phyloP scores from a whole-genome alignment of 2,113 vertebrate genomes.

The Dunckerocampus dactyliophorus region DNA sequence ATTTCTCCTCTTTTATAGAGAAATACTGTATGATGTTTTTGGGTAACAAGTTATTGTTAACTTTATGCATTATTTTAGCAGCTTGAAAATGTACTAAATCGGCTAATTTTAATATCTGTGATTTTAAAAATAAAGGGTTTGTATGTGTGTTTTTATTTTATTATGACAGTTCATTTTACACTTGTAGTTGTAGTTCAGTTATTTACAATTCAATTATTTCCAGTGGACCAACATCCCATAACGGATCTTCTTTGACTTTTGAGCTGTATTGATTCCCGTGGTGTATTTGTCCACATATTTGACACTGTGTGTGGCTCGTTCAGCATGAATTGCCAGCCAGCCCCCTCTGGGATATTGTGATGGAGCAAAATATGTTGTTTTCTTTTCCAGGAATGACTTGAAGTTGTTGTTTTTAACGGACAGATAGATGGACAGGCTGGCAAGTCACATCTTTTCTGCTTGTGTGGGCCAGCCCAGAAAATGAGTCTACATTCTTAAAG shows the following conservation, averaged over 20 bases:
- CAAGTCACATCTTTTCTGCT: conserved; percentile 11
- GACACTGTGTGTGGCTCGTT: conserved; percentile 35
- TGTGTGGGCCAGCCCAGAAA: conserved; percentile 20
- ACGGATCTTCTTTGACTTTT: no score
- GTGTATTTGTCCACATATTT: conserved; percentile 6
- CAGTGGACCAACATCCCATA: no score
- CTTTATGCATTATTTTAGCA: no score
- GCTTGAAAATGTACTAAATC: no score
- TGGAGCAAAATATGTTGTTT: neutral
- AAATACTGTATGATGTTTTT: no score
- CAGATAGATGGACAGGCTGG: conserved; percentile 19
- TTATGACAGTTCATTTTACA: conserved; percentile 6
- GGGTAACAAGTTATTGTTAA: no score
- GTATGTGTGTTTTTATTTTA: no score
- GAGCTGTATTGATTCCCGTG: conserved; percentile 1
- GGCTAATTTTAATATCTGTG: no score
- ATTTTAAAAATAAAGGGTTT: neutral
- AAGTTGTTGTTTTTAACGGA: conserved; percentile 31
- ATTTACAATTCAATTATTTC: no score
- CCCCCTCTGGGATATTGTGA: conserved; percentile 16
- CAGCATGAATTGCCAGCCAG: conserved; percentile 10
- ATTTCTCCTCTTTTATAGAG: no score
- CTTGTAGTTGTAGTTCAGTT: no score
- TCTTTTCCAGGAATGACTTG: conserved; percentile 7
- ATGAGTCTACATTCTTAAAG: conserved; percentile 17